Evolutionary conservation across 2,797 vertebrate species (phyloP), one percentile per base, ranked within the genome.

Genomic region (Poeciliopsis paucimaculata): DNA sequence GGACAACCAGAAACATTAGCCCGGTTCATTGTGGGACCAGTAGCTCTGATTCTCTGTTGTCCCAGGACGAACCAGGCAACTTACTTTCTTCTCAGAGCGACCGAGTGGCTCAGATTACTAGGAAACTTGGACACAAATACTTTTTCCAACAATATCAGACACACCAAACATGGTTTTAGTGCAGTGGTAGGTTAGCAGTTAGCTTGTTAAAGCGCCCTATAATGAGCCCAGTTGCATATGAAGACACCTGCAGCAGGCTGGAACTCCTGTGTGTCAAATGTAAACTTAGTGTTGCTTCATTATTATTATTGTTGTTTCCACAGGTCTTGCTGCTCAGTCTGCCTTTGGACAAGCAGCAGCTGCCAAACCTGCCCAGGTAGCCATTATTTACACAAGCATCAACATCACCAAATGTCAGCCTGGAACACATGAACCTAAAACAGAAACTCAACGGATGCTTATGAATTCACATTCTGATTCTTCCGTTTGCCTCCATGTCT

Each of bases 321-420:
- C 77, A 96, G 95, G 95, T 31, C 92, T 94, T 93, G 72, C 36
- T 28, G 76, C 45, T 15, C 49, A 89, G 28, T 72, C 88, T 82
- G 28, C 77, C 3, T 86, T 31, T 47, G 76, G 45, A 4, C 87
- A 81, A 18, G 3, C 73, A 57, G 64, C 86, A 43, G 77, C 72
- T 74, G 77, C 86, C 60, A 89, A 88, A 86, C 85, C 87, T 76
- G 88, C 77, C 82, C 89, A 95, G 95, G 96, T 96, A 94, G 76
- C 53, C 0, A 9, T 49, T 73, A 64, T 81, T 73, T 74, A 36
- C 53, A 49, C 3, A 10, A 79, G 64, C 47, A 11, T 20, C 39
- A 51, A 23, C 31, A 43, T 73, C 26, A 77, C 18, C 62, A 62
- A 68, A 16, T 47, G 64, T 11, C 23, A 71, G 75, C 31, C 28